Base-by-base conservation (phyloP, 2,113 vertebrate genomes). In the Prunella fulvescens region DNA sequence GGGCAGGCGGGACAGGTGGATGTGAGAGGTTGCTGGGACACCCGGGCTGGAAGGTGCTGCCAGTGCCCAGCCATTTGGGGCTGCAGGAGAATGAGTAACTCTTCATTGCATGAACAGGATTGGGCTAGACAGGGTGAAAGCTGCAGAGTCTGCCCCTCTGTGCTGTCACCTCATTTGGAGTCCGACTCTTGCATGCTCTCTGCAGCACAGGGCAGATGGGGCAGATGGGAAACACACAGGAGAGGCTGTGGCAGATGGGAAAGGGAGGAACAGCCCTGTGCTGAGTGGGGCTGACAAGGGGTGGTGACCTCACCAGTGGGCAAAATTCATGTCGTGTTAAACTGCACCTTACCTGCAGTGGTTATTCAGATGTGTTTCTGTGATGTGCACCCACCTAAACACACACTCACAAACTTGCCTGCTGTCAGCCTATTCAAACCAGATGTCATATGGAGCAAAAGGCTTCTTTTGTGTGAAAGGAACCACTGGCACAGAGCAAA, bases 261-360 rank as follows among this genome's bases (percentile, higher is more conserved):
- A 73, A 69, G 44, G 39, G 10, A 73, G 39, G 40, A 78, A 50
- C 9, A 86, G 19, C 23, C 3, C 33, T 22, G 29, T 19, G 61
- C 37, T 82, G 61, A 60, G 57, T 10, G 31, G 40, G 56, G 31
- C 7, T 0, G 0, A 45, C 11, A 15, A 74, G 31, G 10, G 12
- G 5, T 39, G n/a, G 23, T 47, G 71, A 88, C 42, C 0, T 7
- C 60, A 31, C 1, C 8, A 44, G 60, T 12, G 17, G 29, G n/a
- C 23, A 92, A 79, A 92, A 51, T 1, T 0, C 51, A 13, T 1
- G 1, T 18, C 3, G 0, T 35, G n/a, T 57, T 77, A 35, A 66
- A 19, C 12, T 20, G 33, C 40, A 25, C 40, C 6, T 65, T 64
- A 50, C 5, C 22, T 50, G 19, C 40, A 33, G 33, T 24, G n/a